Evolutionary conservation across 23 tunicate genomes (phyloP).

Genomic region (Ciona savignyi): DNA sequence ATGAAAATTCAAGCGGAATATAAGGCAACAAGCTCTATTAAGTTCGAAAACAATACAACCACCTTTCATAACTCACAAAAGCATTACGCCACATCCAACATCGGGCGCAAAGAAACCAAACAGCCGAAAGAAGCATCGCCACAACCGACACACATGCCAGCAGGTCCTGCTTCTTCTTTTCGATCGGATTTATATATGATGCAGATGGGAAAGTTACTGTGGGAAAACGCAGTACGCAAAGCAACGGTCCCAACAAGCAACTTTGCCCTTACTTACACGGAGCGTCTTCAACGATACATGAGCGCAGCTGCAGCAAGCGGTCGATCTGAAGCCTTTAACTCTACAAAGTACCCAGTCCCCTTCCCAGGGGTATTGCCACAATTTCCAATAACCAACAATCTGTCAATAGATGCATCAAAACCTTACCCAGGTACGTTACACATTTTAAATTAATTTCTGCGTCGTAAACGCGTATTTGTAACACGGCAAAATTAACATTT

Average conservation of each 20-base stretch:
- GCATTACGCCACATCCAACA: background rate
- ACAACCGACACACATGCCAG: background rate
- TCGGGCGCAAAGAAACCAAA: background rate
- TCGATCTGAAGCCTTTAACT: background rate
- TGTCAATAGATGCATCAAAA: too few species aligned
- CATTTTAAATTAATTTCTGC: too few species aligned
- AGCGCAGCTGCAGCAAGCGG: conserved; percentile 4
- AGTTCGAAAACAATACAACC: background rate
- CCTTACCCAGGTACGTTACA: too few species aligned
- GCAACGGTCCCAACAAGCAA: background rate
- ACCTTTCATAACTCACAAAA: background rate
- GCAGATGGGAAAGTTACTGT: conserved; percentile 33
- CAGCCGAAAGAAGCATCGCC: background rate
- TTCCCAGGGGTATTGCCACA: background rate
- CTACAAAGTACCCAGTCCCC: background rate
- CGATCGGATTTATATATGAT: conserved; percentile 15
- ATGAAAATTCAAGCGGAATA: background rate
- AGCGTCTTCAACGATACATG: conserved; percentile 3
- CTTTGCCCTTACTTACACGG: background rate
- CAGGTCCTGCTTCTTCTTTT: background rate
- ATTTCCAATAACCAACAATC: conserved; percentile 5
- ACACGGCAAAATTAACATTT: too few species aligned
- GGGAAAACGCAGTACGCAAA: conserved; percentile 34
- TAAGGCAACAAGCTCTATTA: background rate
- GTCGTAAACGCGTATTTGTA: too few species aligned